Base-by-base conservation (phyloP, 2,888 invertebrate species). In the Stratiomys singularior region DNA sequence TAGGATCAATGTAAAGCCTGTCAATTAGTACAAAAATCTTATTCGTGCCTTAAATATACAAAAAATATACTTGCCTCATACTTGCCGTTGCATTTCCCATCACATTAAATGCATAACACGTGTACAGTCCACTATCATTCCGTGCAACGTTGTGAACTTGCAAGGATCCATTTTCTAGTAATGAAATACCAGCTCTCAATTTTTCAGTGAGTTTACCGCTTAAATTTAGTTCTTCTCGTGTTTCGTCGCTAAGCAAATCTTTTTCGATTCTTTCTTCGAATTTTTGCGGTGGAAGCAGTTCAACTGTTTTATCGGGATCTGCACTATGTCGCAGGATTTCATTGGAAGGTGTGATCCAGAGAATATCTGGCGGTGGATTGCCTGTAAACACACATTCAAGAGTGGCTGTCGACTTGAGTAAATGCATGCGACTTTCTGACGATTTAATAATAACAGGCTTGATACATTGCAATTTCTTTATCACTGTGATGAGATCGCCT, bases 91-190 rank as follows among this genome's bases (percentile, higher is more conserved):
- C 88, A 85, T 96, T 96, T 76, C 93, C 94, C 81, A 94, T 89
- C 18, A 95, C 92, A 88, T 97, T 97, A 83, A 93, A 91, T 58
- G 95, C 96, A 84, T 93, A 92, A 85, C 97, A 98, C 79, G 92
- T 90, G 88, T 97, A 98, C 30, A 91, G 88, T 76, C 97, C 97
- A 82, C 94, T 93, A 87, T 96, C 96, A 84, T 92, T 91, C 81
- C 94, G 90, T 56, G 92, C 91, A 78, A 94, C 90, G 81, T 91
- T 89, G 78, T 88, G 89, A 80, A 97, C 92, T 82, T 91, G 90
- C 77, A 97, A 88, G 21, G 94, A 93, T 25, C 96, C 96, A 84
- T 96, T 93, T 28, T 92, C 91, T 66, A 93, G 89, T 47, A 96
- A 87, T 80, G 89, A 88, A 78, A 94, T 90, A 81, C 94, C 88